Conservation (phyloP, 1,140 invertebrate genomes). For the Platorchestia sp. region DNA sequence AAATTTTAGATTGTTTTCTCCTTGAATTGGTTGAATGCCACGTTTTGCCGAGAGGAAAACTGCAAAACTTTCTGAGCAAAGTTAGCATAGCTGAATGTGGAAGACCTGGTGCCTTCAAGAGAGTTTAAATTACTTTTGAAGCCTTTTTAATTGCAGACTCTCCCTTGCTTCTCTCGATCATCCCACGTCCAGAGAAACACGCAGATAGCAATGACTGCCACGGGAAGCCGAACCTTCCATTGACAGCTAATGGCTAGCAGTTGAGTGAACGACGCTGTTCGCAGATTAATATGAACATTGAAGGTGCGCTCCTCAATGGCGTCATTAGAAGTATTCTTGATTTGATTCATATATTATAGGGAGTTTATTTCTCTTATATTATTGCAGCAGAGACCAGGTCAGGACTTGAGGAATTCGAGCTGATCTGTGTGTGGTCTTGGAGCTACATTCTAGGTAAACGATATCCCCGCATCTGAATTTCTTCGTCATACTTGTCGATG, state of each 20-base stretch:
- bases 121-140: slow-evolving; percentile 44
- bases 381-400: too few species aligned
- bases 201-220: background rate
- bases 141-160: slow-evolving; percentile 21
- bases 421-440: too few species aligned
- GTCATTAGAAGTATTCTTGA: too few species aligned
- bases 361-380: too few species aligned
- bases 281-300: too few species aligned
- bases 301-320: too few species aligned
- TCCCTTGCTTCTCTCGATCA: background rate
- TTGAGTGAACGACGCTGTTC: background rate
- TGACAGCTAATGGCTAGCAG: background rate
- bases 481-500: too few species aligned
- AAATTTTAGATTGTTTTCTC: slow-evolving; percentile 29
- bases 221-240: background rate
- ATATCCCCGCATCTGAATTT: too few species aligned
- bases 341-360: too few species aligned
- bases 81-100: slow-evolving; percentile 35
- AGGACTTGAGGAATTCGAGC: too few species aligned
- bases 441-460: too few species aligned
- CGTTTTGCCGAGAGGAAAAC: background rate
- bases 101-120: background rate
- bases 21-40: slow-evolving; percentile 23
- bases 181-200: background rate
- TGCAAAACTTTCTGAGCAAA: slow-evolving; percentile 17